Evolutionary conservation across 2,113 vertebrate genomes (phyloP), one percentile per base, ranked within the genome.

Genomic region (Miniopterus natalensis): DNA sequence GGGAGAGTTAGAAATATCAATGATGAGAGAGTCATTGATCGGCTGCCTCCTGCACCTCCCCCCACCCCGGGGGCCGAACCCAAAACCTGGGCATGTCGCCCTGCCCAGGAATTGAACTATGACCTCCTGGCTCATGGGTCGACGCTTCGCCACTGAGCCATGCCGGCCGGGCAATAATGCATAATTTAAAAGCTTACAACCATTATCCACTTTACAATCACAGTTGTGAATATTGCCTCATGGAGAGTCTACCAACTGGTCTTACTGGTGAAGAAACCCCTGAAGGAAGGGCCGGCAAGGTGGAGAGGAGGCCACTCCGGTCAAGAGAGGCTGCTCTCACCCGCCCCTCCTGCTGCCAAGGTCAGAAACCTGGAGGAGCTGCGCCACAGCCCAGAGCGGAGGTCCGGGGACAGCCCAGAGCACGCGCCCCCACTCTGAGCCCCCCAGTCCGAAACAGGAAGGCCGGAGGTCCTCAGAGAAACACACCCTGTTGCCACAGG

Each of bases 331-430:
- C 42, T 45, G n/a, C 65, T 21, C n/a, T 42, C 23, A 17, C 6
- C 9, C 10, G 36, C 12, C 7, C 12, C 4, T 53, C 27, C 12
- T 15, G 49, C 40, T 31, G 15, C 40, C 71, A 71, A 61, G 18
- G 45, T 89, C 17, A 47, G 83, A 55, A 31, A 13, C 36, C 6
- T 2, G 57, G 55, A 45, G 17, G 20, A 45, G 40, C 70, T 9
- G 53, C 29, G 25, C 63, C 40, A 18, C 20, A 14, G 61, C 7
- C 59, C 12, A 10, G 6, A 2, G 8, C 0, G 0, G 17, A 29
- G 66, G 25, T 61, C 88, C 8, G 1, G 1, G 17, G 53, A 15
- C 20, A 71, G 31, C 55, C 14, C 74, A 45, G 71, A 45, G 17
- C 53, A 25, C 65, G 14, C 0, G 8, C 84, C 47, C 21, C 12